phyloP scores from a whole-genome alignment of 2,113 vertebrate species.

The Gopherus evgoodei region DNA sequence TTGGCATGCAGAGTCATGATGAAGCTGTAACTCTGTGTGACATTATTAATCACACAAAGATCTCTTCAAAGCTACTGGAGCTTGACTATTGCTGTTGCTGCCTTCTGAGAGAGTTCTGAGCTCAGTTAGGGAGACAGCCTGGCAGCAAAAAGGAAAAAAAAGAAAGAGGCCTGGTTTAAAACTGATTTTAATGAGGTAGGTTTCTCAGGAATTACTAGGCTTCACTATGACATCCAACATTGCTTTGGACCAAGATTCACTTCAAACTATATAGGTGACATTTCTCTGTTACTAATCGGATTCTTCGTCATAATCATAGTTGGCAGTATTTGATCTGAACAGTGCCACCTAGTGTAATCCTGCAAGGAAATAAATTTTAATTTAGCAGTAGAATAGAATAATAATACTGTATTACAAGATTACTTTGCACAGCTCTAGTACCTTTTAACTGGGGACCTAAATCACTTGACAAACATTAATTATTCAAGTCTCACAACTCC shows the following conservation, averaged over 20 bases:
- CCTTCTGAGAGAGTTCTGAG: conserved; percentile 8
- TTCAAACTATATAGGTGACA: not conserved
- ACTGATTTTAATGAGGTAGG: conserved; percentile 41
- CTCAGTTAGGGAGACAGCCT: conserved; percentile 18
- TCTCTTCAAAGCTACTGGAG: conserved; percentile 45
- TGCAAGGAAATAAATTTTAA: not conserved
- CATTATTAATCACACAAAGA: conserved; percentile 39
- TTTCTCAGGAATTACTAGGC: not conserved
- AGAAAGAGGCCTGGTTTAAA: not conserved
- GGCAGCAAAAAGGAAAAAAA: not conserved
- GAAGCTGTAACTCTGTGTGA: conserved; percentile 8
- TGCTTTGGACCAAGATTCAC: conserved; percentile 12
- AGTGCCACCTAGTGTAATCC: not conserved
- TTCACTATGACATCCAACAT: not conserved
- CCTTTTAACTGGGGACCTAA: rapidly evolving
- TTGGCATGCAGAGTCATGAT: not conserved
- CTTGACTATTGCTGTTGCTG: conserved; percentile 12
- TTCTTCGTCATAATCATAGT: not conserved
- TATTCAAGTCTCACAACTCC: not conserved
- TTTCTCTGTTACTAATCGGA: conserved; percentile 20
- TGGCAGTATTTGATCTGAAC: not conserved
- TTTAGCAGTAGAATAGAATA: not conserved
- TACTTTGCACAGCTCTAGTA: not conserved
- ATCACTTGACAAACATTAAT: rapidly evolving
- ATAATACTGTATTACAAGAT: not conserved